Percentiles rank a stretch among this genome's conserved stretches.
Conservation (phyloP, 2,113 vertebrate species). For the Ceyx melanurus region DNA sequence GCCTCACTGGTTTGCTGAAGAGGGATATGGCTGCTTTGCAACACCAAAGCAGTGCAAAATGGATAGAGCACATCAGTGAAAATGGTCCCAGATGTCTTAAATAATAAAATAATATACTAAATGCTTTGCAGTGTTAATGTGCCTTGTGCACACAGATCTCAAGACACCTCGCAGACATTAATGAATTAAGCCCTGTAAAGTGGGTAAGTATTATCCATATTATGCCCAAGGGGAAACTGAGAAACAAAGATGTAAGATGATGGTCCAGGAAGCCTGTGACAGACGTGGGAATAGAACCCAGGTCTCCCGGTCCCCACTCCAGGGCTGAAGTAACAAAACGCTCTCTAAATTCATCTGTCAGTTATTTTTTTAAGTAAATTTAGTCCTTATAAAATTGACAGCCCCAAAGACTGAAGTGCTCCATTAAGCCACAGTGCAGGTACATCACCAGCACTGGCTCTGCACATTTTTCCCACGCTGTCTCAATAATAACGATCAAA, state of each 20-base stretch:
- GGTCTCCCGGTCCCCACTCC: slow-evolving; percentile 5
- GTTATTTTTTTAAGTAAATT: slow-evolving; percentile 31
- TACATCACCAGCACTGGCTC: background rate
- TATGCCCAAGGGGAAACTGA: slow-evolving; percentile 53
- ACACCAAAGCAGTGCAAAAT: slow-evolving; percentile 60
- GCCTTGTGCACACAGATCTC: slow-evolving; percentile 59
- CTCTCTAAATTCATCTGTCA: slow-evolving; percentile 40
- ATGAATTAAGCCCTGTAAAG: slow-evolving; percentile 68
- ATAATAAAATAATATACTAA: slow-evolving; percentile 73
- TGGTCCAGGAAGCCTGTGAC: slow-evolving; percentile 56
- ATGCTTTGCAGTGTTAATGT: slow-evolving; percentile 64
- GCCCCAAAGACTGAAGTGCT: background rate
- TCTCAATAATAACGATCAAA: background rate
- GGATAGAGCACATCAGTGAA: slow-evolving; percentile 60
- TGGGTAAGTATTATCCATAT: slow-evolving; percentile 62
- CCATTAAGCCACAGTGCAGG: background rate
- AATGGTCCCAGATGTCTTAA: slow-evolving; percentile 69
- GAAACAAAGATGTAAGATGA: slow-evolving; percentile 68
- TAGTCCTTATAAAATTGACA: slow-evolving; percentile 41
- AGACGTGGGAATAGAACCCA: slow-evolving; percentile 29
- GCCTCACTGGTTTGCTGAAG: slow-evolving; percentile 25
- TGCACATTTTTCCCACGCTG: background rate
- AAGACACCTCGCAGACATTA: slow-evolving; percentile 63
- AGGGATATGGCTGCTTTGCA: slow-evolving; percentile 51
- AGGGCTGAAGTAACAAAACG: background rate